Percentiles rank a stretch among this genome's conserved stretches.
Evolutionary conservation across 2,797 vertebrate species (phyloP).

Genomic region (Halcyon smyrnensis): DNA sequence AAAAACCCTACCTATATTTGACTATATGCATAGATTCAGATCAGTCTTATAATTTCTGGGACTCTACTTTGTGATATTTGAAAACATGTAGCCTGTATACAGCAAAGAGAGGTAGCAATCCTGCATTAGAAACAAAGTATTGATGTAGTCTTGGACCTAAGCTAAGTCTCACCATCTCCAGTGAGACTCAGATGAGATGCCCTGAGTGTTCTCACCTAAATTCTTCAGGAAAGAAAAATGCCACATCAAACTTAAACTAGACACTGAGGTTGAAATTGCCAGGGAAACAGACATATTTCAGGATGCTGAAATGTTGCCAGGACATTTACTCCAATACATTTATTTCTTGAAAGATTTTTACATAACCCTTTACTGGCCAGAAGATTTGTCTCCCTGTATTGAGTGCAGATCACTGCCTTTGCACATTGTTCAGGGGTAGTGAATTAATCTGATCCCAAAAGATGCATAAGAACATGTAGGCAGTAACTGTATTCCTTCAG

Average conservation of each 20-base stretch:
- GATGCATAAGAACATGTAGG: rapidly evolving
- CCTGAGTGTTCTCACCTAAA: background rate
- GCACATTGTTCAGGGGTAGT: background rate
- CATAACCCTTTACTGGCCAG: background rate
- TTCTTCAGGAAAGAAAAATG: background rate
- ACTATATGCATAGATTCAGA: background rate
- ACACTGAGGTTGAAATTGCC: background rate
- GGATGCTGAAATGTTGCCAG: conserved; percentile 12
- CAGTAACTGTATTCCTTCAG: background rate
- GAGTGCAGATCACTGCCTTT: background rate
- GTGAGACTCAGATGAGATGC: background rate
- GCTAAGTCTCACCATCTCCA: background rate
- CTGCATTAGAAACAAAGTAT: background rate
- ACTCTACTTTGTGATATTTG: background rate
- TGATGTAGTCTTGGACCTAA: background rate
- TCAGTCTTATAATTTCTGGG: background rate
- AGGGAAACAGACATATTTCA: conserved; percentile 12
- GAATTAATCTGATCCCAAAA: background rate
- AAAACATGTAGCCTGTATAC: rapidly evolving
- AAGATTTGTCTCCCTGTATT: background rate
- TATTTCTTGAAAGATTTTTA: background rate
- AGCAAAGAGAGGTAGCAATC: background rate
- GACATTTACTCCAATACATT: background rate
- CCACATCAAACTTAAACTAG: background rate
- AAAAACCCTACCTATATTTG: background rate